These are phyloP conservation scores for Lithodes maja DNA, from an alignment of 2,888 invertebrate species.

Conservation along the genomic window DNA sequence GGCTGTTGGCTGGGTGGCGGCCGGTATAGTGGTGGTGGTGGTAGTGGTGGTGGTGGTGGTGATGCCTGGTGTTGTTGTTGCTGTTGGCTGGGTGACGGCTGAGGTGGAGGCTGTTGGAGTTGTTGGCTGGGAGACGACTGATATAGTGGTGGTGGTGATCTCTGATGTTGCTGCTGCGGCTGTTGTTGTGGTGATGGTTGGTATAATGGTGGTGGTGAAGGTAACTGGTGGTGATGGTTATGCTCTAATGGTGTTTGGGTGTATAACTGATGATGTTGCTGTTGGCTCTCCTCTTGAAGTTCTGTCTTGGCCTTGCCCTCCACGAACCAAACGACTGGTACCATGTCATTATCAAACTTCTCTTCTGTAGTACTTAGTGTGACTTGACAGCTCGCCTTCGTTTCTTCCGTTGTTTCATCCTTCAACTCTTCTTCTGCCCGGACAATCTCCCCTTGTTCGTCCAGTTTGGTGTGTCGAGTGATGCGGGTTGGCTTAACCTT, in stretches of 20 bases:
- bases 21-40: too few relatives aligned
- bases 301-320: neutral
- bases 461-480: conserved; percentile 46
- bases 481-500: conserved; percentile 42
- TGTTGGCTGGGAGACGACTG: neutral
- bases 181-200: neutral
- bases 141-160: neutral
- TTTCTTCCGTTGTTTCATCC: conserved; percentile 5
- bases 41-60: too few relatives aligned
- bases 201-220: neutral
- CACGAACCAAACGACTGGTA: neutral
- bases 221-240: neutral
- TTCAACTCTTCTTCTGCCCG: conserved; percentile 24
- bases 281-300: neutral
- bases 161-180: neutral
- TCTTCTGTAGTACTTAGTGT: neutral
- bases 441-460: conserved; percentile 49
- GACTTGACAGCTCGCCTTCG: conserved; percentile 1
- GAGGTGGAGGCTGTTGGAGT: neutral
- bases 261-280: neutral
- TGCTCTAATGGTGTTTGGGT: neutral
- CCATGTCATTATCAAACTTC: neutral
- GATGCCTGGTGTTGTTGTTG: neutral
- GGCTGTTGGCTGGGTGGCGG: neutral
- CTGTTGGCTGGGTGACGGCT: neutral